phyloP scores from a whole-genome alignment of 2,113 vertebrate genomes.

The Saiga tatarica region DNA sequence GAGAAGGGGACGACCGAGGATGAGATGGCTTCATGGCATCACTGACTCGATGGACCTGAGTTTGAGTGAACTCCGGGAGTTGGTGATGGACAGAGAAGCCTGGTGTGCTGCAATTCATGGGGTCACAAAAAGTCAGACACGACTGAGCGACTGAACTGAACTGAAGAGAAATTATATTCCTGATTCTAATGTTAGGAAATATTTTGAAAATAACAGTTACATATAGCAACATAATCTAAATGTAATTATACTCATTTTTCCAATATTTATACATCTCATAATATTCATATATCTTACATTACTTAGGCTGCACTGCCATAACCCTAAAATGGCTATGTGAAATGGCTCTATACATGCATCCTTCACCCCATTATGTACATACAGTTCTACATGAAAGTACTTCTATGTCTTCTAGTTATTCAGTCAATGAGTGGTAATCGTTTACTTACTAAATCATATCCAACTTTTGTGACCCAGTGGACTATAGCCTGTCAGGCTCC shows the following conservation, averaged over 20 bases:
- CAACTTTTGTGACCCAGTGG: neutral
- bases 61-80: too few relatives aligned
- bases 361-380: neutral
- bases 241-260: neutral
- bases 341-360: neutral
- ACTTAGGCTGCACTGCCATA: neutral
- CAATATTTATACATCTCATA: neutral
- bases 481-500: neutral
- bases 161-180: neutral
- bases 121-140: too few relatives aligned
- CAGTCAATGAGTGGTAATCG: neutral
- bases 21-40: too few relatives aligned
- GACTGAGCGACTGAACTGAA: too few relatives aligned
- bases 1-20: too few relatives aligned
- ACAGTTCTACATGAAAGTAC: neutral
- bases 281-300: neutral
- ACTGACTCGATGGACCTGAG: fast-evolving
- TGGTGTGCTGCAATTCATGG: too few relatives aligned
- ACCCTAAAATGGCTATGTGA: neutral
- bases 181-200: neutral
- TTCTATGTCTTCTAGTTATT: neutral
- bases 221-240: neutral
- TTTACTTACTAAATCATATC: neutral
- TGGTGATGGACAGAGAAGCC: too few relatives aligned
- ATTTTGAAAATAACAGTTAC: neutral